phyloP scores from a whole-genome alignment of 2,888 invertebrate species.

The Cosmia pyralina region DNA sequence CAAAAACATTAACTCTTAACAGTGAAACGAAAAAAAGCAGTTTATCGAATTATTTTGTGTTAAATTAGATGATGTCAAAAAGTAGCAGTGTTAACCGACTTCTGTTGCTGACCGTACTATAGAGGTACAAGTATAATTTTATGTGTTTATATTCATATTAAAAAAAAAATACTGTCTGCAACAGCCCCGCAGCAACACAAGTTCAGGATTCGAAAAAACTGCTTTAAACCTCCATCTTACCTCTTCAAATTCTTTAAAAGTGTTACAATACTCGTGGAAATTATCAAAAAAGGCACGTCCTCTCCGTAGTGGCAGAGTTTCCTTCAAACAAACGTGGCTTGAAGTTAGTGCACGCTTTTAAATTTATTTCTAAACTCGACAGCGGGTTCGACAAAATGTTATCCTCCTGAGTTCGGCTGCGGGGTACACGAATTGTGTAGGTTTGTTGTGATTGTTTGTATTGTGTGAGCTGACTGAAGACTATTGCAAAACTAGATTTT shows the following conservation, averaged over 20 bases:
- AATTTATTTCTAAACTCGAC: constrained; percentile 82
- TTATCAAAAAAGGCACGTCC: constrained; percentile 73
- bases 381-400: constrained; percentile 77
- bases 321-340: constrained; percentile 76
- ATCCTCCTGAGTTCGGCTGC: constrained; percentile 64
- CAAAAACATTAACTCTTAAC: no score
- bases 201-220: neutral
- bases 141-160: no score
- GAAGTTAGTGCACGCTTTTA: constrained; percentile 77
- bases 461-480: neutral
- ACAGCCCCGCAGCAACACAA: no score
- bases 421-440: constrained; percentile 56
- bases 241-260: neutral
- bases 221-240: neutral
- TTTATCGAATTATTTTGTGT: no score
- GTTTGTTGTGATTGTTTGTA: neutral
- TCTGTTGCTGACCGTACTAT: no score
- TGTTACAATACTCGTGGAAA: constrained; percentile 24
- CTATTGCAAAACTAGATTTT: neutral
- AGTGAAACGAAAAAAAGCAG: no score
- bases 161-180: no score
- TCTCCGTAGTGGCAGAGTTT: constrained; percentile 71
- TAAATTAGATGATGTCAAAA: no score
- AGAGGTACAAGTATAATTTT: no score
- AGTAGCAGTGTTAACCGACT: no score